Base-by-base conservation (phyloP, 1,140 invertebrate species). In the Saccostrea echinata region DNA sequence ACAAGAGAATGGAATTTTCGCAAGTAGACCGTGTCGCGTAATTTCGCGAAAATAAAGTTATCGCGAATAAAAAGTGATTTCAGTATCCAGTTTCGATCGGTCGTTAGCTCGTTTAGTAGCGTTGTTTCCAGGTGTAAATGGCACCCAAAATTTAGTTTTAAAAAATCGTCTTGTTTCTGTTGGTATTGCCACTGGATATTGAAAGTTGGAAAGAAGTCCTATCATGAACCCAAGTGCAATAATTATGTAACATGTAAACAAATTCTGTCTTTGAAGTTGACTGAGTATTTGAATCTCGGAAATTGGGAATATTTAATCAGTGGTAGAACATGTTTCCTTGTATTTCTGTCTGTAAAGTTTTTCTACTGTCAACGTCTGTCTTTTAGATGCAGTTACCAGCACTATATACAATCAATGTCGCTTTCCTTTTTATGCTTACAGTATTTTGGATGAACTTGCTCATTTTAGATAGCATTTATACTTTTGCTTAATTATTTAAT, bases 401-500 rank as follows among this genome's bases (percentile, higher is more conserved):
- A 61, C 55, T 21, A 18, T 21, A 61, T 61, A 61, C 55, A 61
- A n/a, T 61, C 55, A 61, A 61, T 4, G 55, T 21, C 55, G 18
- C 43, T 61, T 21, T 61, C 18, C 55, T 21, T 61, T 61, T 21
- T 61, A 61, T n/a, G 55, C n/a, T n/a, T 61, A 21, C 18, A 3
- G 33, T 76, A 76, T 76, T 76, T 76, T 33, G 12, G 68, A 76
- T 76, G 30, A 16, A 16, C 24, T 76, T 76, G 68, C 27, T 76
- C 68, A 13, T 76, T 76, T 76, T 76, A 30, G 27, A 16, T 30
- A 76, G 68, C 68, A 76, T 76, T 76, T 76, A 76, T 76, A 30
- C 68, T 76, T n/a, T 76, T 76, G 68, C 30, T 27, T 76, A 76
- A 76, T 76, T 76, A 76, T 30, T 76, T 76, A 76, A 76, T 76